Evolutionary conservation across 2,888 invertebrate species (phyloP), one percentile per base, ranked within the genome.

Genomic region (Caenorhabditis sp.): DNA sequence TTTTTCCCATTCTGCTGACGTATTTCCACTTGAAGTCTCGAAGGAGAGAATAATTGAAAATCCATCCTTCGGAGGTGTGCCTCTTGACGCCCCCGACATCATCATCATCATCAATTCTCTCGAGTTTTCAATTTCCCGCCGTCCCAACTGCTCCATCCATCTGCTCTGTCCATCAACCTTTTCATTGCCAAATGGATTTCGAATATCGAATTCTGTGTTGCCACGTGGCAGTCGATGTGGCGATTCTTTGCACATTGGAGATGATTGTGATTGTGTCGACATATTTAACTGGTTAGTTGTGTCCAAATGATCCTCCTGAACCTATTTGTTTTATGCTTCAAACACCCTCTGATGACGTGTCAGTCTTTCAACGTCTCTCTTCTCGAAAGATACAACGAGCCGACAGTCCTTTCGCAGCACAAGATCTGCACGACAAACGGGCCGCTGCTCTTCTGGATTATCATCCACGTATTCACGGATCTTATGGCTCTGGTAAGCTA

Each of bases 301-400:
- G 1, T 26, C 26, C 53, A 13, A n/a, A n/a, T n/a, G n/a, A n/a
- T n/a, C n/a, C n/a, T n/a, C n/a, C n/a, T n/a, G n/a, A n/a, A n/a
- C n/a, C n/a, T n/a, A n/a, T n/a, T n/a, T n/a, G n/a, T n/a, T n/a
- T n/a, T n/a, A n/a, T n/a, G 85, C 6, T 72, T 87, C 40, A 74
- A 84, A 44, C 87, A 87, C 44, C 87, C 87, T 9, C 37, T 87
- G 37, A 85, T 85, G 85, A 68, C 81, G 11, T 87, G 87, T 51
- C 70, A 84, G 22, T 76, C 83, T 1, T 82, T 78, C 79, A 87
- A 87, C 44, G 84, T 83, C 13, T 80, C 84, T 0, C 56, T 81
- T 50, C 32, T 84, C 47, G 84, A 87, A 56, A 68, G 79, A 11
- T 83, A 82, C 35, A 74, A 82, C 20, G 80, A 85, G 18, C 83